phyloP scores from a whole-genome alignment of 2,888 invertebrate genomes.

The Mimumesa dahlbomi region DNA sequence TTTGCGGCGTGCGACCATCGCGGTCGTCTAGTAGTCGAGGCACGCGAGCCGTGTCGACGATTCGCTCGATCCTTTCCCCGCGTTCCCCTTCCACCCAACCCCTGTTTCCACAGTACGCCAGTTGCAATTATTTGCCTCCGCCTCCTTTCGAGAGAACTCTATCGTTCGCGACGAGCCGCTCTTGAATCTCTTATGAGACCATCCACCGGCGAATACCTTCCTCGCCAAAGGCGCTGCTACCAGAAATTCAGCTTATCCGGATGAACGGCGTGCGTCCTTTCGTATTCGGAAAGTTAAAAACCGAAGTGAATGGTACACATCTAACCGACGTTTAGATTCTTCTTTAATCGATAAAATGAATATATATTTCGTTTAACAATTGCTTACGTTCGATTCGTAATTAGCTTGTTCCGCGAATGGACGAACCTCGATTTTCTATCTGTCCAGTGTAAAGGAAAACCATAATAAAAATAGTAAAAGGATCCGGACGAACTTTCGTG shows the following conservation, averaged over 20 bases:
- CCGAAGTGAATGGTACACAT: slow-evolving; percentile 11
- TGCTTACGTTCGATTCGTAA: no score
- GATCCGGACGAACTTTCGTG: no score
- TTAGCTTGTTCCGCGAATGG: no score
- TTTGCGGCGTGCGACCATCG: slow-evolving; percentile 68
- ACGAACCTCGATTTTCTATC: no score
- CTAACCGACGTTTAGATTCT: slow-evolving; percentile 7
- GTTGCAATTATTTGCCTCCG: slow-evolving; percentile 63
- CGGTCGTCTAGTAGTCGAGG: slow-evolving; percentile 50
- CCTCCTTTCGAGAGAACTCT: slow-evolving; percentile 52
- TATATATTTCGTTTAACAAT: no score
- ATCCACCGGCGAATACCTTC: slow-evolving; percentile 51
- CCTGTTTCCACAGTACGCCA: slow-evolving; percentile 48
- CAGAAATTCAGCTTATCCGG: slow-evolving; percentile 54
- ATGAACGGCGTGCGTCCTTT: slow-evolving; percentile 36
- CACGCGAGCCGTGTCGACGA: slow-evolving; percentile 58
- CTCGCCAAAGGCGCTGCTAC: slow-evolving; percentile 45
- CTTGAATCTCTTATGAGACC: slow-evolving; percentile 55
- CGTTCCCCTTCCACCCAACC: neutral
- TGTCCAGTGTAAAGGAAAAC: no score
- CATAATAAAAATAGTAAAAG: no score
- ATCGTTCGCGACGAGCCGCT: slow-evolving; percentile 52
- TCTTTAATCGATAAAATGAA: slow-evolving; percentile 25
- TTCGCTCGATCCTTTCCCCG: neutral
- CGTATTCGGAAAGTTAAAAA: slow-evolving; percentile 25